Conservation (phyloP, 35 echinoderm and acorn worm species). For the Holothuria glaberrima region DNA sequence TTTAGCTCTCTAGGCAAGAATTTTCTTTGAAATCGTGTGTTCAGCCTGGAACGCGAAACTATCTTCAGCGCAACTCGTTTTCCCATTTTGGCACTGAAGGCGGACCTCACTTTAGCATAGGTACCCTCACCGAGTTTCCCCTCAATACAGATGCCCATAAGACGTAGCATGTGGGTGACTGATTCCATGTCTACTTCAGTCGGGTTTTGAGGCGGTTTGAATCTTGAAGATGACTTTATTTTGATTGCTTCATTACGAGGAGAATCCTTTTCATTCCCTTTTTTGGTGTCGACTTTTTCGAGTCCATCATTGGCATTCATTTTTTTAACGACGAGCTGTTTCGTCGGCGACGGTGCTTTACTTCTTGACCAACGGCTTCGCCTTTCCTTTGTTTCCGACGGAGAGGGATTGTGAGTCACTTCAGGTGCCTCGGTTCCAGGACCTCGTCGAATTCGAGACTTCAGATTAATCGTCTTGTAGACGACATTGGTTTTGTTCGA, state of each 20-base stretch:
- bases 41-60: conserved; percentile 62
- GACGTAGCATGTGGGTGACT: conserved; percentile 17
- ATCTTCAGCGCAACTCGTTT: conserved; percentile 87
- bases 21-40: conserved; percentile 76
- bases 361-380: conserved; percentile 41
- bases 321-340: not conserved
- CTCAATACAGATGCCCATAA: conserved; percentile 34
- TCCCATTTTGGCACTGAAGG: conserved; percentile 47
- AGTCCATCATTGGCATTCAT: too few relatives aligned
- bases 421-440: not conserved
- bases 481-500: not conserved
- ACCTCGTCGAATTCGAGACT: not conserved
- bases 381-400: conserved; percentile 10
- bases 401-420: not conserved
- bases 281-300: not conserved
- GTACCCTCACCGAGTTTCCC: conserved; percentile 88
- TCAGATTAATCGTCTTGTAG: not conserved
- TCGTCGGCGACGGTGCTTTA: conserved; percentile 15
- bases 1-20: conserved; percentile 83
- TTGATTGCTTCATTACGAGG: not conserved
- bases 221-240: not conserved
- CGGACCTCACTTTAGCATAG: conserved; percentile 78
- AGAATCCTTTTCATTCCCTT: not conserved
- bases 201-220: conserved; percentile 52
- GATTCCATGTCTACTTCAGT: conserved; percentile 49